A percentile compares a stretch with the other conserved stretches of the same genome.
These are phyloP conservation scores for Vanessa atalanta DNA, from an alignment of 1,140 invertebrate species.

Conservation along the genomic window DNA sequence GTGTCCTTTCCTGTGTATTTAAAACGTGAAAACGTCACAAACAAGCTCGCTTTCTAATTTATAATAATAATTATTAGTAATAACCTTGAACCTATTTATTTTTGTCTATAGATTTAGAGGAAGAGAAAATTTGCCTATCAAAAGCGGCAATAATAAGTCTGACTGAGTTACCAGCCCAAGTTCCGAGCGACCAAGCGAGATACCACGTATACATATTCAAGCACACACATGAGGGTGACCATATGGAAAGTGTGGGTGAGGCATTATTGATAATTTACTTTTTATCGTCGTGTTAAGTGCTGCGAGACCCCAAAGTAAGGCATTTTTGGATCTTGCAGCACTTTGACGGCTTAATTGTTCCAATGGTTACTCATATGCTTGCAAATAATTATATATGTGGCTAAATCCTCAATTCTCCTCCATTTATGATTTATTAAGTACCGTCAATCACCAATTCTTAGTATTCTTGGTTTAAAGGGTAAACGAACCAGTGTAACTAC, in stretches of 20 bases:
- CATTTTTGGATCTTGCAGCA: background rate
- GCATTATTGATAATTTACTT: background rate
- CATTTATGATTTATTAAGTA: too few relatives aligned
- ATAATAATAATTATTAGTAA: background rate
- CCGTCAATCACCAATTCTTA: too few relatives aligned
- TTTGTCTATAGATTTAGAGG: conserved; percentile 83
- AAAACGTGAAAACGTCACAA: too few relatives aligned
- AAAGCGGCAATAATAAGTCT: conserved; percentile 83
- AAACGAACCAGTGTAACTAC: too few relatives aligned
- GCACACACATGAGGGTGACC: conserved; percentile 96
- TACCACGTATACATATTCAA: conserved; percentile 96
- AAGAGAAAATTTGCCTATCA: conserved; percentile 89
- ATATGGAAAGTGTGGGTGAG: conserved; percentile 90
- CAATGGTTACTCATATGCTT: background rate
- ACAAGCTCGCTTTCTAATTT: background rate
- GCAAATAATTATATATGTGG: background rate
- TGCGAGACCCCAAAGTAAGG: too few relatives aligned
- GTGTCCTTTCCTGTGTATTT: too few relatives aligned
- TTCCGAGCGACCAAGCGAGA: conserved; percentile 91
- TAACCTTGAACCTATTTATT: background rate
- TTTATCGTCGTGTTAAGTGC: too few relatives aligned
- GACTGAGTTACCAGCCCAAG: conserved; percentile 85
- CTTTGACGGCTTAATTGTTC: background rate
- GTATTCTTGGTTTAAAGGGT: too few relatives aligned
- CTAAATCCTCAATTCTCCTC: too few relatives aligned